phyloP scores from a whole-genome alignment of 2,888 invertebrate genomes.

The Ectropis crepuscularia region DNA sequence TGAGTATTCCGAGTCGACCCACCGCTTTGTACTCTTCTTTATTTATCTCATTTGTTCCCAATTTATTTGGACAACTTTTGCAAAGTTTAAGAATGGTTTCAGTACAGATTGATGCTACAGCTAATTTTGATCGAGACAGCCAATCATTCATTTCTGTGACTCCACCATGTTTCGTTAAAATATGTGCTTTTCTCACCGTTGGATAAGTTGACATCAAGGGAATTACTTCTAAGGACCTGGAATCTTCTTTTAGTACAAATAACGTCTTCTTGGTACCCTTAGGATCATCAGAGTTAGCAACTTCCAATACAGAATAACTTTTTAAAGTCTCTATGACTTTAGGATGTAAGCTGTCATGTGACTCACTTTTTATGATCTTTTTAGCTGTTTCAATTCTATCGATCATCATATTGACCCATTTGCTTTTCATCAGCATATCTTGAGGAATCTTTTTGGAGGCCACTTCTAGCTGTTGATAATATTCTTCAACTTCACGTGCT shows the following conservation, averaged over 20 bases:
- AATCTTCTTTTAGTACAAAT: neutral
- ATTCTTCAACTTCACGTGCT: neutral
- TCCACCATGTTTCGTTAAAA: slow-evolving; percentile 24
- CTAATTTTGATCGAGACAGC: slow-evolving; percentile 9
- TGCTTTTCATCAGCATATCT: slow-evolving; percentile 30
- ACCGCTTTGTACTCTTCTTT: neutral
- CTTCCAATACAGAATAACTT: slow-evolving; percentile 7
- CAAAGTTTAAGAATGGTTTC: slow-evolving; percentile 18
- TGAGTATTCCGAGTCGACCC: slow-evolving; percentile 3
- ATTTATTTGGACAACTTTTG: neutral
- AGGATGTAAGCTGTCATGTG: slow-evolving; percentile 15
- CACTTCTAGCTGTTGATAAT: slow-evolving; percentile 1
- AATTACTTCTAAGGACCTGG: slow-evolving; percentile 21
- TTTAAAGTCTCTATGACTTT: slow-evolving; percentile 22
- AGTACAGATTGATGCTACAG: slow-evolving; percentile 17
- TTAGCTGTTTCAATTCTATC: slow-evolving; percentile 20
- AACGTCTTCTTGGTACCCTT: slow-evolving; percentile 5
- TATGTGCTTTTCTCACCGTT: slow-evolving; percentile 20
- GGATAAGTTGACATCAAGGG: slow-evolving; percentile 26
- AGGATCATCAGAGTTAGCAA: neutral
- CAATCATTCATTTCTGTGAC: slow-evolving; percentile 21
- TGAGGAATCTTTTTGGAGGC: slow-evolving; percentile 8
- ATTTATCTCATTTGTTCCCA: neutral
- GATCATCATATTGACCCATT: slow-evolving; percentile 33
- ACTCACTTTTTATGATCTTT: slow-evolving; percentile 4